Conservation (phyloP, 2,797 vertebrate species). For the Sardinella longiceps region DNA sequence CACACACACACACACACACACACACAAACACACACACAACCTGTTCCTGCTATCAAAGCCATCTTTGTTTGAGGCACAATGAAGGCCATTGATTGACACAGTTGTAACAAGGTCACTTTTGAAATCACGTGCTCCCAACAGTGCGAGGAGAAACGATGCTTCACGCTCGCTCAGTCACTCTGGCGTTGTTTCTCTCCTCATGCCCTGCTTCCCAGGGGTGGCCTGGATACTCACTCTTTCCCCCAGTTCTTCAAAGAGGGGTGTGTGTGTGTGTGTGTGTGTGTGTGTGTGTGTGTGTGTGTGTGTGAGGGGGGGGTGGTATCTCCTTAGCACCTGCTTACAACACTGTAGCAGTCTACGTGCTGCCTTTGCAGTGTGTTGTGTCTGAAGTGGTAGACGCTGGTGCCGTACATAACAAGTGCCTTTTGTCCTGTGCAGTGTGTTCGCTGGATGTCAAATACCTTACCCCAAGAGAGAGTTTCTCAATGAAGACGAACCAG, state of each 20-base stretch:
- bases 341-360: neutral
- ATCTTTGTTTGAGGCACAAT: neutral
- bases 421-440: conserved; percentile 72
- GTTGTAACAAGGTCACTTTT: neutral
- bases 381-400: neutral
- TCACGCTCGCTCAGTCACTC: neutral
- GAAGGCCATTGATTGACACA: conserved; percentile 16
- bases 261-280: neutral
- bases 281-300: too few species aligned
- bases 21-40: conserved; percentile 3
- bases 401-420: conserved; percentile 9
- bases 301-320: too few species aligned
- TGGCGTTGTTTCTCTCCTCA: neutral
- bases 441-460: conserved; percentile 98
- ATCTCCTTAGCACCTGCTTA: neutral
- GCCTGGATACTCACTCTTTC: neutral
- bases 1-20: neutral
- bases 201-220: conserved; percentile 2
- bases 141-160: neutral
- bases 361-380: conserved; percentile 25
- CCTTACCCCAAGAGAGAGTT: conserved; percentile 98
- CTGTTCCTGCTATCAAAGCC: conserved; percentile 1
- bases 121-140: conserved; percentile 8
- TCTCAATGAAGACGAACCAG: conserved; percentile 95
- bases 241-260: neutral